Base-by-base conservation (phyloP, 2,888 invertebrate species). In the Lacanobia oleracea region DNA sequence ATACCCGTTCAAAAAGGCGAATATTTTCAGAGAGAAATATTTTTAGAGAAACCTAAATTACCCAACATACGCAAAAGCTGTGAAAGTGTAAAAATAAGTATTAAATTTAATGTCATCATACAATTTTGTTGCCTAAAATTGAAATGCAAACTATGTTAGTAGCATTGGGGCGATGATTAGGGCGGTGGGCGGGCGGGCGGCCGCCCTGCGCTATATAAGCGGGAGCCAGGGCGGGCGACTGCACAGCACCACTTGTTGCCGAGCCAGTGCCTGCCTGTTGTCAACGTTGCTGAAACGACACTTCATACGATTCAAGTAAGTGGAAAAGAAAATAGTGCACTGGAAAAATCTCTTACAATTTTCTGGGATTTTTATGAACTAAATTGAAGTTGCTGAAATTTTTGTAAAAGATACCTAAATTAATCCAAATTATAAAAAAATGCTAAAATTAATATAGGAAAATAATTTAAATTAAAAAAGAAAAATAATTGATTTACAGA, bases 221-320 rank as follows among this genome's bases (percentile, higher is more conserved):
- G 84, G 77, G 75, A 67, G 88, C 84, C 86, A 83, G 89, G 91
- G 91, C 93, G 91, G 91, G 86, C 90, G 90, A 89, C 91, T 91
- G 90, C 94, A 93, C 91, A 94, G 91, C 95, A 95, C 95, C 95
- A 95, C 95, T 95, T 95, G 95, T 96, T 95, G 95, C 94, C 91
- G 80, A 62, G 78, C 73, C 72, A 80, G 86, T 86, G 86, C 77
- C 83, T 79, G 86, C 86, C 78, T 94, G 95, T 95, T 94, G 94
- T 90, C 91, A 82, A 84, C 78, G 87, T 86, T 79, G 87, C 87
- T 87, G 75, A 81, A 81, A 81, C 74, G 88, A 91, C 77, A 81
- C 91, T 89, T 88, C 83, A 81, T 84, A 88, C 89, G 90, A 82
- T 75, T 83, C 91, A 95, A 92, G 95, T 95, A 90, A 93, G 95